Conservation (phyloP, 2,888 invertebrate genomes). For the Cryptophagus acutangulus region DNA sequence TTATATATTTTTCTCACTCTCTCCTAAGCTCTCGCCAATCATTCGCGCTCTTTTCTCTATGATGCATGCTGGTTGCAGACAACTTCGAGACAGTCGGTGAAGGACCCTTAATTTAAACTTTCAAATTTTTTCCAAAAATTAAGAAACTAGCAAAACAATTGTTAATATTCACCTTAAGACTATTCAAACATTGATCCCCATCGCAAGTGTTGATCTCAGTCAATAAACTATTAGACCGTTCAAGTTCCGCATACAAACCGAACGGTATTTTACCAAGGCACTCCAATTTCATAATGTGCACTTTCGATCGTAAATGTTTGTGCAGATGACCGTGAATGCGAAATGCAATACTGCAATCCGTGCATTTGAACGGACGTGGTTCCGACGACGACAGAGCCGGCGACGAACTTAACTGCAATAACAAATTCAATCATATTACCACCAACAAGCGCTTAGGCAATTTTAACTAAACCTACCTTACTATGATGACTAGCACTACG, state of each 20-base stretch:
- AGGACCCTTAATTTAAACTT: too few species aligned
- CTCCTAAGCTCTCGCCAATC: too few species aligned
- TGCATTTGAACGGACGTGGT: conserved; percentile 93
- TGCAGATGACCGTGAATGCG: conserved; percentile 95
- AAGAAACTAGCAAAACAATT: too few species aligned
- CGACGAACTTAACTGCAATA: conserved; percentile 44
- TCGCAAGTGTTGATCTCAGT: conserved; percentile 95
- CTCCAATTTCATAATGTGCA: conserved; percentile 92
- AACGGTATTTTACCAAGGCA: conserved; percentile 89
- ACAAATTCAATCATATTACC: not conserved
- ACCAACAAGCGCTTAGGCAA: conserved; percentile 9
- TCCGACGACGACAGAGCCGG: conserved; percentile 78
- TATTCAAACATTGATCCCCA: conserved; percentile 89
- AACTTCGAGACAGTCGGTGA: too few species aligned
- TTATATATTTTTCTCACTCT: too few species aligned
- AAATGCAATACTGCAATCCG: conserved; percentile 93
- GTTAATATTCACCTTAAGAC: conserved; percentile 74
- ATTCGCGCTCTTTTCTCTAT: too few species aligned
- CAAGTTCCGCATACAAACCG: conserved; percentile 91
- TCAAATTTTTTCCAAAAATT: not conserved
- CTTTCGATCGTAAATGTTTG: conserved; percentile 93
- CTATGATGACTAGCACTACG: conserved; percentile 88
- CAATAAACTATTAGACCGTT: conserved; percentile 81
- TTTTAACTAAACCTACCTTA: conserved; percentile 56
- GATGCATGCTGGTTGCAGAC: too few species aligned